Evolutionary conservation across 2,888 invertebrate species (phyloP).

Genomic region (Drosophila koepferae): DNA sequence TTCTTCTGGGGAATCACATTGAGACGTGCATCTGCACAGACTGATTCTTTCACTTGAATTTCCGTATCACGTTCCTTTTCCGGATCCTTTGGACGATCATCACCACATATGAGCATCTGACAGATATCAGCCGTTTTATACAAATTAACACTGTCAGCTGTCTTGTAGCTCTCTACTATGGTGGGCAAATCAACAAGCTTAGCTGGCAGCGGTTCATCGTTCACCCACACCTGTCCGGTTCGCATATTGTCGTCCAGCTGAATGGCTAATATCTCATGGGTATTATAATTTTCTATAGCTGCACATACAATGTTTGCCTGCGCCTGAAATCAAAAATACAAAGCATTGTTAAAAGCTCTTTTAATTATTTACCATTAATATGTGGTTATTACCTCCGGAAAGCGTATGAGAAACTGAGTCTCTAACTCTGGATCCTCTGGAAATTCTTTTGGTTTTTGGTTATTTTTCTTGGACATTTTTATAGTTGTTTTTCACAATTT

Average conservation of each 20-base stretch:
- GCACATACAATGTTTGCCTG: constrained; percentile 90
- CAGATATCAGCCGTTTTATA: constrained; percentile 98
- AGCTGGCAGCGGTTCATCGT: constrained; percentile 93
- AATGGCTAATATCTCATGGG: constrained; percentile 94
- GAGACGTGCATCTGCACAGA: background rate
- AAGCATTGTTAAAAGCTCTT: no score
- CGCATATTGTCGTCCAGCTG: constrained; percentile 94
- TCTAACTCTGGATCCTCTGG: constrained; percentile 86
- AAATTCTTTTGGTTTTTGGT: no score
- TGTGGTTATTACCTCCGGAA: constrained; percentile 87
- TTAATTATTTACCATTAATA: no score
- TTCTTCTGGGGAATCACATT: background rate
- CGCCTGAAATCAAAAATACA: constrained; percentile 85
- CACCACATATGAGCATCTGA: constrained; percentile 95
- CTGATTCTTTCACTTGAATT: no score
- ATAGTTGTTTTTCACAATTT: no score
- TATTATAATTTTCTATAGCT: constrained; percentile 90
- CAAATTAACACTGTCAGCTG: constrained; percentile 97
- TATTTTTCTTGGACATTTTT: constrained; percentile 55
- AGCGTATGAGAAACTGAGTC: constrained; percentile 91
- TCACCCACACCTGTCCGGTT: constrained; percentile 94
- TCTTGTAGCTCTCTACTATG: constrained; percentile 96
- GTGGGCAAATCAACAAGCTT: constrained; percentile 96
- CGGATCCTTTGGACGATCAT: constrained; percentile 87
- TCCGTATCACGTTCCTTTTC: background rate